Evolutionary conservation across 2,113 vertebrate genomes (phyloP).

Genomic region (Trachemys scripta): DNA sequence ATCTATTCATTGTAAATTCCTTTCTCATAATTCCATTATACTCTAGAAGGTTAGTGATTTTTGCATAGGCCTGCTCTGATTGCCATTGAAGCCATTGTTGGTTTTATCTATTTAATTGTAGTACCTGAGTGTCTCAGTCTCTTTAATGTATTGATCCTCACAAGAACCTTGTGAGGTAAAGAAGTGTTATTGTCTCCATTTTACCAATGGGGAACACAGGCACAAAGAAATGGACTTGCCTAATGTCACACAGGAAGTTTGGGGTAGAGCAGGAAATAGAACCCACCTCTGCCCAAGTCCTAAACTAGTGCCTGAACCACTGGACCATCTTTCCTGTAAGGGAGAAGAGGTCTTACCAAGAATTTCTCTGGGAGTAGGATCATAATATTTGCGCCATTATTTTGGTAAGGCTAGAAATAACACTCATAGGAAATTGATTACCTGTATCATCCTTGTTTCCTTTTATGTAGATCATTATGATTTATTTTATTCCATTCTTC

Average conservation of each 20-base stretch:
- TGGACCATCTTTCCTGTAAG: neutral
- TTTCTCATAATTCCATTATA: neutral
- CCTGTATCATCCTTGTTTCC: neutral
- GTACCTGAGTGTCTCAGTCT: neutral
- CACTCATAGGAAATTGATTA: neutral
- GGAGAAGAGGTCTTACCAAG: neutral
- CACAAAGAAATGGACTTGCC: neutral
- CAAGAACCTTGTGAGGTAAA: neutral
- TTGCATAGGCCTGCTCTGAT: neutral
- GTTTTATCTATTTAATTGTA: neutral
- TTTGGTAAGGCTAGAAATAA: neutral
- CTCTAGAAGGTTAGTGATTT: neutral
- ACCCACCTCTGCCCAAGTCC: neutral
- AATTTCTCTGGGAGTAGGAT: neutral
- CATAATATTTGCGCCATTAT: rapidly evolving
- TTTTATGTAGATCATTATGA: neutral
- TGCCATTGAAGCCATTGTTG: rapidly evolving
- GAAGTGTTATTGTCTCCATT: neutral
- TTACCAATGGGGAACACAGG: neutral
- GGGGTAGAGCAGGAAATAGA: neutral
- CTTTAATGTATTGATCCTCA: neutral
- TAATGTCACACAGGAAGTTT: neutral
- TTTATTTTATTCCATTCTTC: neutral
- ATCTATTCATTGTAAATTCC: neutral
- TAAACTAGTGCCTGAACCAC: neutral